These are phyloP conservation scores for Odocoileus hemionus DNA, from an alignment of 2,113 vertebrate genomes.

Conservation along the genomic window DNA sequence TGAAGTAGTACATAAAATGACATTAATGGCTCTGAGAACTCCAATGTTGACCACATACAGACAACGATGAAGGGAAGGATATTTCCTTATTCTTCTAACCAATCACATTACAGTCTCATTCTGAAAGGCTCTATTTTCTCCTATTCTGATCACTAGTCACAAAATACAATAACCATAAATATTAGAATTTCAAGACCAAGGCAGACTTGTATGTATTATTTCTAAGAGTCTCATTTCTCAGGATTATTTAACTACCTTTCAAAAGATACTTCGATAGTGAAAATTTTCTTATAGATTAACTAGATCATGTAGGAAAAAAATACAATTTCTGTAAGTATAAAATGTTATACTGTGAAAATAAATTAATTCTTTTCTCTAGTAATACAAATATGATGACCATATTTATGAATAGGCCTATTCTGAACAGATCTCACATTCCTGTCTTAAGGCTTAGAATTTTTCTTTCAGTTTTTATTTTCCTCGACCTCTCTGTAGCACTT, in stretches of 20 bases:
- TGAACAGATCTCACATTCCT: conserved; percentile 66
- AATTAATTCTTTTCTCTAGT: conserved; percentile 61
- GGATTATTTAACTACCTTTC: conserved; percentile 23
- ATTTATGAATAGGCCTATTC: background rate
- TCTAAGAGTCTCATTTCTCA: conserved; percentile 41
- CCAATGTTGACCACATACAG: background rate
- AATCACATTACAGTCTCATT: conserved; percentile 33
- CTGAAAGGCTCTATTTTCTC: conserved; percentile 37
- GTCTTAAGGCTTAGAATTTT: conserved; percentile 65
- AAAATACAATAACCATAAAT: conserved; percentile 35
- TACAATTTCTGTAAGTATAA: background rate
- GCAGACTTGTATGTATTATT: background rate
- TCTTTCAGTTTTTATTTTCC: background rate
- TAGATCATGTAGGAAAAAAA: background rate
- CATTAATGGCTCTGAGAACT: background rate
- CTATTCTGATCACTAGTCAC: conserved; percentile 32
- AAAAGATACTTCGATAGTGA: background rate
- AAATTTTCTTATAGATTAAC: background rate
- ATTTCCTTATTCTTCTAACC: conserved; percentile 42
- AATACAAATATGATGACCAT: conserved; percentile 22
- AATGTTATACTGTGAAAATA: conserved; percentile 54
- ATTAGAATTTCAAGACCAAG: conserved; percentile 32
- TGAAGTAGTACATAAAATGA: conserved; percentile 14
- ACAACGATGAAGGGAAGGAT: background rate
- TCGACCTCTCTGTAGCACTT: background rate